phyloP scores from a whole-genome alignment of 1,140 invertebrate genomes.

The Heliconius hermathena region DNA sequence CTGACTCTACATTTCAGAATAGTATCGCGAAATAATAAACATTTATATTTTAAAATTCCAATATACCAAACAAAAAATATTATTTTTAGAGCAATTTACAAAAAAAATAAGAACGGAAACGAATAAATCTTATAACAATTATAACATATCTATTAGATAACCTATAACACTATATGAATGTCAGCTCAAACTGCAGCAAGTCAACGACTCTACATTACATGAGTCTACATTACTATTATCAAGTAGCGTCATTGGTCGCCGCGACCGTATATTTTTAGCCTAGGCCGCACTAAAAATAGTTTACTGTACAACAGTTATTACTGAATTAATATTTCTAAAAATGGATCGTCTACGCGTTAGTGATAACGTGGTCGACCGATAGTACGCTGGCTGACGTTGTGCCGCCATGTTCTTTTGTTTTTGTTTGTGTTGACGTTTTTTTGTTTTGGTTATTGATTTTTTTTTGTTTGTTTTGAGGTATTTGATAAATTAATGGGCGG shows the following conservation, averaged over 20 bases:
- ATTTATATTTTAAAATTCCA: neutral
- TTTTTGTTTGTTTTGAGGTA: neutral
- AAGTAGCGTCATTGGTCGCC: conserved; percentile 71
- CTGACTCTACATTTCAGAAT: no score
- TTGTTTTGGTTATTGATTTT: conserved; percentile 13
- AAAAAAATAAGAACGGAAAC: conserved; percentile 43
- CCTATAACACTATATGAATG: conserved; percentile 57
- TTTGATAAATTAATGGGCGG: neutral
- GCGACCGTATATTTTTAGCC: conserved; percentile 77
- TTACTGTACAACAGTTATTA: conserved; percentile 74
- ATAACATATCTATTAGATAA: conserved; percentile 49
- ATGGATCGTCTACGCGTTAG: conserved; percentile 74
- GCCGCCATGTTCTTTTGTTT: conserved; percentile 63
- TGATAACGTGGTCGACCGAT: conserved; percentile 76
- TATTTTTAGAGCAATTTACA: neutral
- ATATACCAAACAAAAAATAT: neutral
- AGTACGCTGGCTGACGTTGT: conserved; percentile 63
- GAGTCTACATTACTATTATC: conserved; percentile 76
- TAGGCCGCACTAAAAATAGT: conserved; percentile 80
- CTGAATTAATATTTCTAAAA: conserved; percentile 82
- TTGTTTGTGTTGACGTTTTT: conserved; percentile 47
- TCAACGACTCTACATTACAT: conserved; percentile 75
- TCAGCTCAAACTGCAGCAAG: conserved; percentile 73
- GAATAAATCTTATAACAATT: conserved; percentile 35
- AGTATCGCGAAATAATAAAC: no score